Percentiles rank a stretch among this genome's conserved stretches.
phyloP scores from a whole-genome alignment of 2,888 invertebrate genomes.

The Agrochola macilenta region DNA sequence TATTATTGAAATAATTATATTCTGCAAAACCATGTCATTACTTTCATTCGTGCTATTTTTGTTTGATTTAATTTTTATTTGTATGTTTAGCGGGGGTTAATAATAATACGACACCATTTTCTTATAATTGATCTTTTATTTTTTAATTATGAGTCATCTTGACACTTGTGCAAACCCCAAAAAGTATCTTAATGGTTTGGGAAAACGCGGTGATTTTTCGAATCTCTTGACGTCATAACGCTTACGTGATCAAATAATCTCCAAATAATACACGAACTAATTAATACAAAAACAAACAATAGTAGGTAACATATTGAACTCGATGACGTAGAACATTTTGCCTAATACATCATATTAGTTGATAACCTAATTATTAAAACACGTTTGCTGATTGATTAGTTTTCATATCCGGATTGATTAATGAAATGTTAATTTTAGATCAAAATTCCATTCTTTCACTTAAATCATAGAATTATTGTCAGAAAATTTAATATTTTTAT shows the following conservation, averaged over 20 bases:
- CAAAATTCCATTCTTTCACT: too few species aligned
- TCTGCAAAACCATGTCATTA: slow-evolving; percentile 18
- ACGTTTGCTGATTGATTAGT: slow-evolving; percentile 7
- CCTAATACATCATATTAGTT: slow-evolving; percentile 10
- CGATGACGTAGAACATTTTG: slow-evolving; percentile 24
- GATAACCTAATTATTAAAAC: slow-evolving; percentile 48
- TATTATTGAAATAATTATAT: slow-evolving; percentile 14
- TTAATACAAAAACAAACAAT: slow-evolving; percentile 19
- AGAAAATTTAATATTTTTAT: not conserved
- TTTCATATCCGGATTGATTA: slow-evolving; percentile 37
- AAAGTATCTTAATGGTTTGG: slow-evolving; percentile 22
- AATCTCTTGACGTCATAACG: slow-evolving; percentile 42
- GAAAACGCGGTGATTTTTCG: slow-evolving; percentile 5
- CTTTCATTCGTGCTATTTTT: slow-evolving; percentile 6
- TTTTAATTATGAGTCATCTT: slow-evolving; percentile 30
- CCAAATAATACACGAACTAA: slow-evolving; percentile 19
- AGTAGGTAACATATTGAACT: slow-evolving; percentile 37
- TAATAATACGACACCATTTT: not conserved
- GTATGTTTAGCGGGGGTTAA: not conserved
- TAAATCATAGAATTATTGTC: not conserved
- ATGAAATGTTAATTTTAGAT: not conserved
- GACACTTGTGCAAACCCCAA: slow-evolving; percentile 18
- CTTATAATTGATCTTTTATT: slow-evolving; percentile 7
- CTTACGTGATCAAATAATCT: slow-evolving; percentile 21
- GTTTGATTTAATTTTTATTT: not conserved